Percentiles rank a stretch among this genome's conserved stretches.
Conservation (phyloP, 2,797 vertebrate species). For the Sebastes goodei region DNA sequence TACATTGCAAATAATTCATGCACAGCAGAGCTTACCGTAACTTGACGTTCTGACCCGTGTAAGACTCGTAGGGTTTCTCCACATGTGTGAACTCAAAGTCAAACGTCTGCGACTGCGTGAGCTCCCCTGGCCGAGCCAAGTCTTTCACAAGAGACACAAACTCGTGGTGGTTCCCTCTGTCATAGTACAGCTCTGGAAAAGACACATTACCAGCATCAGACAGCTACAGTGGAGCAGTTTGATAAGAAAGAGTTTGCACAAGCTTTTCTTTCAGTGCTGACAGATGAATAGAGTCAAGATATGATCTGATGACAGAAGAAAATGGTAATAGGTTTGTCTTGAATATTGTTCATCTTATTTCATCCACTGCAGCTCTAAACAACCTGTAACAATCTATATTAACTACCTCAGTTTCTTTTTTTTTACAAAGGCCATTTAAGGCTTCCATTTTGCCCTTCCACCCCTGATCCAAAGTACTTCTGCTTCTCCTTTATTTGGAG, state of each 20-base stretch:
- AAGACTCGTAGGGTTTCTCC: conserved; percentile 97
- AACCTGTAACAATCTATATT: too few species aligned
- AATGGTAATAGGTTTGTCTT: not conserved
- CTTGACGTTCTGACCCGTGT: conserved; percentile 96
- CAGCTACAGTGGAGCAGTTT: not conserved
- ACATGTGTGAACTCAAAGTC: conserved; percentile 98
- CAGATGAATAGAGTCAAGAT: not conserved
- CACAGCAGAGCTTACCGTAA: conserved; percentile 84
- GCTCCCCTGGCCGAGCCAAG: conserved; percentile 93
- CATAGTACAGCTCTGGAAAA: conserved; percentile 92
- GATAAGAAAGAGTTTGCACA: not conserved
- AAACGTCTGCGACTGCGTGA: conserved; percentile 93
- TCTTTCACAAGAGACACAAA: conserved; percentile 98
- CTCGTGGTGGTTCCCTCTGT: conserved; percentile 96
- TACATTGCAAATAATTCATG: not conserved
- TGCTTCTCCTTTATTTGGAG: not conserved
- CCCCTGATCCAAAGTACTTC: not conserved
- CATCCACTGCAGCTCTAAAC: not conserved
- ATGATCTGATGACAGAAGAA: not conserved
- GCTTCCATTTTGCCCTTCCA: not conserved
- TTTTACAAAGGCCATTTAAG: not conserved
- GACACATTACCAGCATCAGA: conserved; percentile 11
- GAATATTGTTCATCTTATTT: not conserved
- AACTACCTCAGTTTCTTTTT: not conserved
- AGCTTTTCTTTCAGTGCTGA: not conserved